These are phyloP conservation scores for Crocodylus rhombifer DNA, from an alignment of 2,797 vertebrate genomes.

Conservation along the genomic window DNA sequence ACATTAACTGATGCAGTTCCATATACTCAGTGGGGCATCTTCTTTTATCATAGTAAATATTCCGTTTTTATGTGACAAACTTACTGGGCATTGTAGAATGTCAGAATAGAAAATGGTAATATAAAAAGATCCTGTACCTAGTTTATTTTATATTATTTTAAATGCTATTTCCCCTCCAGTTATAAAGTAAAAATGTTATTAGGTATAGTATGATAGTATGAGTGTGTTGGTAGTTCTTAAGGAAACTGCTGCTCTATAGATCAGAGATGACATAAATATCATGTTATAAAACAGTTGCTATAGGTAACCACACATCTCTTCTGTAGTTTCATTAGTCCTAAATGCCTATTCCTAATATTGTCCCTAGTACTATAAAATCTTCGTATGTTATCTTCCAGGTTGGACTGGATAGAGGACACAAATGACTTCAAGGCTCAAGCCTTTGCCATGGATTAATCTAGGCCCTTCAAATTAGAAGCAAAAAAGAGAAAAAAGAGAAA, in stretches of 20 bases:
- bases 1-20: background rate
- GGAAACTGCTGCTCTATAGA: slow-evolving; percentile 4
- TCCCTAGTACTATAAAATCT: slow-evolving; percentile 31
- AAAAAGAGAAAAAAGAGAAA: slow-evolving; percentile 16
- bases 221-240: slow-evolving; percentile 8
- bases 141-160: background rate
- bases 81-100: background rate
- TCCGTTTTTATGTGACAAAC: background rate
- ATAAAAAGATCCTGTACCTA: background rate
- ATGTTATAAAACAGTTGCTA: slow-evolving; percentile 37
- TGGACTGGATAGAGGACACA: background rate
- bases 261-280: slow-evolving; percentile 34
- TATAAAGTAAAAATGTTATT: background rate
- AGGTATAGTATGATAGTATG: background rate
- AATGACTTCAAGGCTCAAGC: background rate
- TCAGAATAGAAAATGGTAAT: background rate
- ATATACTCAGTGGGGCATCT: background rate
- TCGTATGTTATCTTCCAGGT: slow-evolving; percentile 13
- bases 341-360: slow-evolving; percentile 21
- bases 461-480: background rate
- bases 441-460: slow-evolving; percentile 1
- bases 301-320: slow-evolving; percentile 38
- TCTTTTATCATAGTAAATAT: background rate
- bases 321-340: slow-evolving; percentile 39
- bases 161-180: background rate